Evolutionary conservation across 2,113 vertebrate genomes (phyloP), one percentile per base, ranked within the genome.

Genomic region (Etheostoma cragini): DNA sequence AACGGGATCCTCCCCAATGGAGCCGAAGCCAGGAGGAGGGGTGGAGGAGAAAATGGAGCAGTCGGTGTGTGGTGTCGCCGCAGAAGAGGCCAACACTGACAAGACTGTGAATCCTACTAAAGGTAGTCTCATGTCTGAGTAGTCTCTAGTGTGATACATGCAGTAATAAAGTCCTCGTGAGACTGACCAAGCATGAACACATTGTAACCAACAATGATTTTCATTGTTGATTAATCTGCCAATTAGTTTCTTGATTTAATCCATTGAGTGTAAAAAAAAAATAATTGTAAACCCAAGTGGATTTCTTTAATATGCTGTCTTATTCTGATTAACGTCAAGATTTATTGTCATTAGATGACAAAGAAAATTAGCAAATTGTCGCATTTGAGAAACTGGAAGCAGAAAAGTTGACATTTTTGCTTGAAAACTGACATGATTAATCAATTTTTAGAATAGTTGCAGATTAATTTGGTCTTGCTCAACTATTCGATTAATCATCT

Each of bases 31-130:
- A 17, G 91, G 50, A 45, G 89, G 80, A 50, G 83, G 77, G 68
- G 87, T 76, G 21, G 90, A 90, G 75, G 90, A 91, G 69, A 92
- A 92, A 66, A 81, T 80, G 84, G 87, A 94, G 74, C 72, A 79
- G 62, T 85, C 88, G 1, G 85, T 80, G 80, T 93, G 82, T 21
- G 78, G 88, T 22, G 64, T 68, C 16, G 6, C 77, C 21, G 71
- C 81, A 6, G 79, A 88, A 42, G 61, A 85, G 46, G 72, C 82
- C 24, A 47, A 68, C 3, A 1, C 77, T 22, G 66, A 80, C 30
- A 17, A 83, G 70, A 81, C 85, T 78, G 78, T 80, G 58, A 87
- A 86, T 78, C 57, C 82, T 26, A 61, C 75, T 50, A 53, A 91
- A 93, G 94, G 95, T 95, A 85, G 72, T 60, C 15, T 30, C 17